Percentiles rank a stretch among this genome's conserved stretches.
Evolutionary conservation across 2,888 invertebrate species (phyloP).

Genomic region (Nemotelus nigrinus): DNA sequence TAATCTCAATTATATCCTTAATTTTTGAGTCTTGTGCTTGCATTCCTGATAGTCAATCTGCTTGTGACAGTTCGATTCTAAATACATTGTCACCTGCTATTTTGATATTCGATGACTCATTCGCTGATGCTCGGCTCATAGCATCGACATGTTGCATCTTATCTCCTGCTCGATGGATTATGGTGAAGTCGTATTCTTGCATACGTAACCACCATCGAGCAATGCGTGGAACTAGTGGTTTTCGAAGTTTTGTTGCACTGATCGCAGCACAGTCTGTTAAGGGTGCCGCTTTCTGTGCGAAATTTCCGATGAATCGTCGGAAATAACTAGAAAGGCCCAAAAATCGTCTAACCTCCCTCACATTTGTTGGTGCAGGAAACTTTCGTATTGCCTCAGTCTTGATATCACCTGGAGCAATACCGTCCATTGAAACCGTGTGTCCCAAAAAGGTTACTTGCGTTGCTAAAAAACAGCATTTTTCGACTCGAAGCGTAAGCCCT

Average conservation of each 20-base stretch:
- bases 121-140: no score
- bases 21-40: neutral
- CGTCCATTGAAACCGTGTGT: conserved; percentile 20
- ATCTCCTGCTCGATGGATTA: neutral
- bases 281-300: neutral
- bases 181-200: neutral
- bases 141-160: neutral
- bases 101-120: no score
- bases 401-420: conserved; percentile 48
- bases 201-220: neutral
- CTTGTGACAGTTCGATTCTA: neutral
- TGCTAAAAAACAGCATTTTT: neutral
- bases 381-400: conserved; percentile 7
- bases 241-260: neutral
- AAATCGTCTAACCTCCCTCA: conserved; percentile 1
- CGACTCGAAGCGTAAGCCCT: neutral
- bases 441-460: conserved; percentile 33
- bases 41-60: neutral
- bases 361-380: conserved; percentile 3
- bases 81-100: neutral
- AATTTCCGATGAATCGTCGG: neutral
- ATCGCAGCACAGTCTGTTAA: neutral
- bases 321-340: conserved; percentile 23
- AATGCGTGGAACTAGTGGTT: neutral
- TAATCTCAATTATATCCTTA: neutral